Percentiles rank a stretch among this genome's conserved stretches.
phyloP scores from a whole-genome alignment of 92 coral and sea anemone species.

The Epizoanthus fatuus region DNA sequence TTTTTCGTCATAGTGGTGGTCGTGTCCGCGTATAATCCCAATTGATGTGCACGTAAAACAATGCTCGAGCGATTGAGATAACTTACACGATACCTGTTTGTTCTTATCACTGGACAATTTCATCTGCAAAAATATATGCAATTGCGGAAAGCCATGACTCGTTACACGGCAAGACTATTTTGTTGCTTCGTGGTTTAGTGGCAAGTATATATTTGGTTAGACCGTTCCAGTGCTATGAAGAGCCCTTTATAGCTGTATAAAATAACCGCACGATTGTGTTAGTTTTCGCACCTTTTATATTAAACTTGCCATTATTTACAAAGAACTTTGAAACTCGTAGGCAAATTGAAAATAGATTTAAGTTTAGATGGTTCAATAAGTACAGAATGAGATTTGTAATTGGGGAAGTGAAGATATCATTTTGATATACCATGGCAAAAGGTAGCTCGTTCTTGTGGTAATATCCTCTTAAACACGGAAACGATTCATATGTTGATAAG shows the following conservation, averaged over 20 bases:
- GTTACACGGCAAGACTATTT: neutral
- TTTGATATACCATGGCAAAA: constrained; percentile 35
- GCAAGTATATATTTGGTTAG: neutral
- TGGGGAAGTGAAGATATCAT: constrained; percentile 27
- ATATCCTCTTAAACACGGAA: constrained; percentile 44
- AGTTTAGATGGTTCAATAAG: constrained; percentile 1
- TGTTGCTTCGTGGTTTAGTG: neutral
- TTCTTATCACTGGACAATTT: constrained; percentile 8
- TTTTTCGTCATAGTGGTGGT: no score
- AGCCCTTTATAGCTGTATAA: neutral
- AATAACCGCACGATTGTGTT: neutral
- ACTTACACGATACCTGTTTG: neutral
- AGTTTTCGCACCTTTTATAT: constrained; percentile 20
- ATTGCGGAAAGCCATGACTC: constrained; percentile 18
- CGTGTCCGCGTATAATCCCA: neutral
- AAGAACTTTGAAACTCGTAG: neutral
- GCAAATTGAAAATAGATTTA: neutral
- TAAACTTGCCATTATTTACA: constrained; percentile 4
- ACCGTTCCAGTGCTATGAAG: no score
- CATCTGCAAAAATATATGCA: constrained; percentile 11
- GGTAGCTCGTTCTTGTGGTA: constrained; percentile 10
- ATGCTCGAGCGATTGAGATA: neutral
- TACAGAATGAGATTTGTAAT: neutral
- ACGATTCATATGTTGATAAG: constrained; percentile 29
- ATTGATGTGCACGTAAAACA: neutral